phyloP scores from a whole-genome alignment of 1,140 invertebrate species.

The Stenopsyche tienmushanensis region DNA sequence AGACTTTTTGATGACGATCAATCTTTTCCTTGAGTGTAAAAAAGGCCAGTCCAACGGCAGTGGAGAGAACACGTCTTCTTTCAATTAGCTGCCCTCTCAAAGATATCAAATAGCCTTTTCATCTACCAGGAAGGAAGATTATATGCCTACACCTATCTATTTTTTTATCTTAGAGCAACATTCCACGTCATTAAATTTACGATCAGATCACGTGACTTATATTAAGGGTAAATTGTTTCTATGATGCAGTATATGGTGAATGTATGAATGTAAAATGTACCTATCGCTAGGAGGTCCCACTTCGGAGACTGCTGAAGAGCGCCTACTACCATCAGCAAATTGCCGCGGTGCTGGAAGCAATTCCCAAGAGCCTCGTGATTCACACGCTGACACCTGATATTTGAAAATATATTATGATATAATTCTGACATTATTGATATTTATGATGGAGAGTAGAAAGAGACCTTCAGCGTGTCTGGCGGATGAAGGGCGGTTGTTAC shows the following conservation, averaged over 20 bases:
- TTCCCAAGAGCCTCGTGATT: slow-evolving; percentile 37
- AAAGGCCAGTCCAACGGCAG: too few relatives aligned
- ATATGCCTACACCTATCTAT: too few relatives aligned
- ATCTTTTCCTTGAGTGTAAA: too few relatives aligned
- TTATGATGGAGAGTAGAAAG: background rate
- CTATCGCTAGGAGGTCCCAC: slow-evolving; percentile 45
- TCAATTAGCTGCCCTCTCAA: too few relatives aligned
- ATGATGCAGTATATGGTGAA: background rate
- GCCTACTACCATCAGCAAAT: slow-evolving; percentile 71
- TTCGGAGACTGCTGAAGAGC: slow-evolving; percentile 64
- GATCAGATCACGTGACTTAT: too few relatives aligned
- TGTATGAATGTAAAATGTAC: slow-evolving; percentile 16
- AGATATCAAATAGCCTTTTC: too few relatives aligned
- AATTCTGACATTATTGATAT: background rate
- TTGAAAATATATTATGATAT: slow-evolving; percentile 8
- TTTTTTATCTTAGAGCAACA: too few relatives aligned
- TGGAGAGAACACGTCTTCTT: too few relatives aligned
- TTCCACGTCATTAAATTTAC: too few relatives aligned
- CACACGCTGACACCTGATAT: slow-evolving; percentile 28
- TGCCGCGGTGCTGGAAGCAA: slow-evolving; percentile 70
- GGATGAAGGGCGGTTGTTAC: slow-evolving; percentile 26
- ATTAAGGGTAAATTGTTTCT: too few relatives aligned
- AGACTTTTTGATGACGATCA: too few relatives aligned
- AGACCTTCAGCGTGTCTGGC: slow-evolving; percentile 35
- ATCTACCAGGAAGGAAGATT: too few relatives aligned